Evolutionary conservation across 2,113 vertebrate species (phyloP), one percentile per base, ranked within the genome.

Genomic region (Leptobrachium leishanense): DNA sequence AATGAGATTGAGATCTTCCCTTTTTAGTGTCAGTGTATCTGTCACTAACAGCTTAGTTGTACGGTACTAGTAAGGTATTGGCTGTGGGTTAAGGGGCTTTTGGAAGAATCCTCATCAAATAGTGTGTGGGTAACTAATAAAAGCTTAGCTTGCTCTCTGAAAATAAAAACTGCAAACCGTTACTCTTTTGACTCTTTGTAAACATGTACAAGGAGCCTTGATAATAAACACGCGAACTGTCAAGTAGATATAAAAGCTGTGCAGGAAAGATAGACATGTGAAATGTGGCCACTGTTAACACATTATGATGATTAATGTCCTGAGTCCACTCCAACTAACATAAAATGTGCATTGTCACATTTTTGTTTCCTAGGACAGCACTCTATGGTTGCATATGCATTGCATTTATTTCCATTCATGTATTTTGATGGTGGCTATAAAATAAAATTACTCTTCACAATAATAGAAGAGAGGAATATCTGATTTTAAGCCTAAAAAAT

Each of bases 381-480:
- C 5, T 43, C 39, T 6, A 13, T 12, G 41, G 39, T 68, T 43
- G 40, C 43, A 15, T 5, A 68, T 68, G 13, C 2, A 9, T 68
- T 43, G 11, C 10, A 68, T 31, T 43, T 43, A 13, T 68, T 43
- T 68, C 41, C 4, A 65, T 43, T 2, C 41, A 13, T 41, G 10
- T 65, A 65, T 41, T 40, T 67, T 42, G 2, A 68, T 68, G 41
- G 6, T 41, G 41, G 41, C 20, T 50, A 70, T 70, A 70, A 46
- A 70, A 70, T 46, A 20, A 46, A 50, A 46, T 70, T n/a, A 70
- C 43, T 70, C 7, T 70, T 50, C 43, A n/a, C 46, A 70, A 59
- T 4, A 15, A 15, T 12, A 59, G 55, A 12, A 12, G 55, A 70
- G n/a, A 70, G n/a, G 43, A 70, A 70, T 50, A 15, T 40, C 43